Evolutionary conservation across 2,888 invertebrate species (phyloP).

Genomic region (Ferrisia virgata): DNA sequence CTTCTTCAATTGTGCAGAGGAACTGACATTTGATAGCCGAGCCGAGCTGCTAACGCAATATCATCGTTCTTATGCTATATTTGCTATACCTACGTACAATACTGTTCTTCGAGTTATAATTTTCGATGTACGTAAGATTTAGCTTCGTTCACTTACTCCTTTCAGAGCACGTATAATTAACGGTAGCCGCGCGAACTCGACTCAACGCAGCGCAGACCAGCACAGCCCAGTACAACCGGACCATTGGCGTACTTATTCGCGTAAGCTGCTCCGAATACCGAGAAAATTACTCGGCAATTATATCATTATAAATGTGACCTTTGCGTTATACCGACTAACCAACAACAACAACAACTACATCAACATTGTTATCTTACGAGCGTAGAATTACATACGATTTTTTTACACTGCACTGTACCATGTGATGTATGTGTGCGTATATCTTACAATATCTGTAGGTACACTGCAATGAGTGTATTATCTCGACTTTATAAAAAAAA

Average conservation of each 20-base stretch:
- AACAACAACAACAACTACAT: too few relatives aligned
- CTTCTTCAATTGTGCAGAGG: too few relatives aligned
- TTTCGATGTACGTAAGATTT: neutral
- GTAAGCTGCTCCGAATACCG: slow-evolving; percentile 12
- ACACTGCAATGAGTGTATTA: too few relatives aligned
- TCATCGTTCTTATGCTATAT: neutral
- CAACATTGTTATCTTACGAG: neutral
- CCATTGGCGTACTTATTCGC: too few relatives aligned
- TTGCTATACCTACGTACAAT: neutral
- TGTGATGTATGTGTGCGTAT: too few relatives aligned
- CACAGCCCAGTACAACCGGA: too few relatives aligned
- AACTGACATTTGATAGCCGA: too few relatives aligned
- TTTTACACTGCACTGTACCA: too few relatives aligned
- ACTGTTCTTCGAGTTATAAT: neutral
- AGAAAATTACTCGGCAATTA: slow-evolving; percentile 5
- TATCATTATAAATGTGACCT: slow-evolving; percentile 9
- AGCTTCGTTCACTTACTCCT: neutral
- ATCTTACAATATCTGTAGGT: too few relatives aligned
- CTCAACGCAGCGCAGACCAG: too few relatives aligned
- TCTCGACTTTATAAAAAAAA: too few relatives aligned
- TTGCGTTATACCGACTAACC: neutral
- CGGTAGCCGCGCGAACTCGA: neutral
- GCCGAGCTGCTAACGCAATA: neutral
- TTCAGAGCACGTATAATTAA: neutral
- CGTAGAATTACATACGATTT: neutral